These are phyloP conservation scores for Phainopepla nitens DNA, from an alignment of 2,113 vertebrate genomes.

Conservation along the genomic window DNA sequence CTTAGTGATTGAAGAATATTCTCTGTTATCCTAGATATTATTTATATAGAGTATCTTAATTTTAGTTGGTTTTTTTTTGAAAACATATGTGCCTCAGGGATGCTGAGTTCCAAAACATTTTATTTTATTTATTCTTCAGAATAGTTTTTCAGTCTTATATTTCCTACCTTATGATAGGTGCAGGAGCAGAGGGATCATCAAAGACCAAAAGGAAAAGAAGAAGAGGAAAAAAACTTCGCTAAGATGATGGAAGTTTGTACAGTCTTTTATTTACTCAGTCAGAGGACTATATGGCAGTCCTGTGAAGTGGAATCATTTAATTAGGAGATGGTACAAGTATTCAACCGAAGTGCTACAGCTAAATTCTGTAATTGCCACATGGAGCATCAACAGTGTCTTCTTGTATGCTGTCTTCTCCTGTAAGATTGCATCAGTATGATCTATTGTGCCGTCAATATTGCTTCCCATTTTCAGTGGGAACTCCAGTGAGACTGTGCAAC, in stretches of 20 bases:
- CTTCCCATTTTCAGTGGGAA: not conserved
- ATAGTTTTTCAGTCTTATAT: not conserved
- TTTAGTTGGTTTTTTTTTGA: not conserved
- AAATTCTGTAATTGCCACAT: conserved; percentile 57
- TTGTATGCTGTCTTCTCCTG: conserved; percentile 39
- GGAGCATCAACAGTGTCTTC: conserved; percentile 43
- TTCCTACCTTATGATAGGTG: not conserved
- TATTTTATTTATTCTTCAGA: not conserved
- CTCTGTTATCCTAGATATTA: not conserved
- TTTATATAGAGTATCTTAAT: not conserved
- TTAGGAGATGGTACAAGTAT: conserved; percentile 46
- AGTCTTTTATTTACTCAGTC: conserved; percentile 32
- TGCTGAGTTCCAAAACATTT: not conserved
- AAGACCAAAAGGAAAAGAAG: not conserved
- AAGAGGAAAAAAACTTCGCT: not conserved
- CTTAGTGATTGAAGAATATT: not conserved
- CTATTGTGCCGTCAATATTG: conserved; percentile 8
- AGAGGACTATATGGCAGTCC: not conserved
- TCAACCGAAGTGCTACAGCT: conserved; percentile 28
- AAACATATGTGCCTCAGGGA: not conserved
- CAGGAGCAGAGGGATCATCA: not conserved
- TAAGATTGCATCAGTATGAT: conserved; percentile 8
- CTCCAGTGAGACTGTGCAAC: not conserved
- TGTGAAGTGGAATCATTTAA: conserved; percentile 59
- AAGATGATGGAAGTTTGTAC: not conserved